Base-by-base conservation (phyloP, 2,888 invertebrate genomes). In the Epicampocera succincta region DNA sequence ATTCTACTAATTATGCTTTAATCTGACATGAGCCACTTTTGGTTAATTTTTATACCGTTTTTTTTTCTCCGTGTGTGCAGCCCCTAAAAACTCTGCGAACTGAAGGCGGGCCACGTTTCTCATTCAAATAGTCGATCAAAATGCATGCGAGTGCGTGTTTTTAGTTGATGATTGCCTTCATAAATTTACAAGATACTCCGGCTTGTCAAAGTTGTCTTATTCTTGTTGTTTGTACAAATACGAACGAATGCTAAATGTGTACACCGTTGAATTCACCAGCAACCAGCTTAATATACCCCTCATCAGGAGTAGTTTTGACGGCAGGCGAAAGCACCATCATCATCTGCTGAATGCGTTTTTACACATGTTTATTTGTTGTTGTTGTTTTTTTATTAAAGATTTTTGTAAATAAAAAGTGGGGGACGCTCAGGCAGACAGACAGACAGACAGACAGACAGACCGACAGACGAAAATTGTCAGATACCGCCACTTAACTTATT, bases 21-120 rank as follows among this genome's bases (percentile, higher is more conserved):
- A 86, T 85, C 85, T 86, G 85, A 86, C 85, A 84, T 86, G 82
- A 85, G 81, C 84, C 85, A 86, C 83, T 85, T n/a, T 85, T 84
- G 85, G 84, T 84, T 84, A 58, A 71, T 73, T 73, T 52, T 52
- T 71, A 71, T 58, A 60, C 21, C 17, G 48, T 58, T 42, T 46
- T 4, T n/a, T n/a, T n/a, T n/a, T n/a, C n/a, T n/a, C n/a, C n/a
- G n/a, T 25, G 60, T 25, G 15, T 54, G 19, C 21, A 40, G 19
- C 48, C 40, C 29, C 58, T 40, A 74, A 56, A 56, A 58, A 25
- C 68, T 54, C 33, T 38, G 15, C 69, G 68, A 63, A 42, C 60
- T 65, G 48, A 65, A 63, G 38, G n/a, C 54, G 15, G 33, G 33
- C 33, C 21, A 52, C 40, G 15, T 40, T 63, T 60, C 6, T 42